These are phyloP conservation scores for Lerema accius DNA, from an alignment of 1,140 invertebrate species.

Conservation along the genomic window DNA sequence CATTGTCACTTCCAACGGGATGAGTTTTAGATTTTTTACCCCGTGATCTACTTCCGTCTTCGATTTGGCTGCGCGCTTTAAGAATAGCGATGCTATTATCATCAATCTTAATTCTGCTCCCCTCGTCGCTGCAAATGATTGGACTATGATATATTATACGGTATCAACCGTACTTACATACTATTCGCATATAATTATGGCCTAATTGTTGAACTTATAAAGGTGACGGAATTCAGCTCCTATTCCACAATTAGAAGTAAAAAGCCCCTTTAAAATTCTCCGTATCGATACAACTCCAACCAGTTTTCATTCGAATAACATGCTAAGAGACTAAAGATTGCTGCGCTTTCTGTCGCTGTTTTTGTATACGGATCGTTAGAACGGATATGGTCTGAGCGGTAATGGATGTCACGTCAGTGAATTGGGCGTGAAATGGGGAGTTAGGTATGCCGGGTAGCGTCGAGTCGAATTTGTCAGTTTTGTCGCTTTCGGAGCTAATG, in stretches of 20 bases:
- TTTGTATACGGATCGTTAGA: constrained; percentile 15
- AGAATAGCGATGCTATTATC: constrained; percentile 36
- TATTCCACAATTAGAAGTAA: background rate
- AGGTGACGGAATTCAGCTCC: no score
- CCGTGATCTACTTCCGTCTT: constrained; percentile 25
- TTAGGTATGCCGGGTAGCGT: constrained; percentile 39
- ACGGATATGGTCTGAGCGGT: constrained; percentile 13
- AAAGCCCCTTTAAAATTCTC: constrained; percentile 48
- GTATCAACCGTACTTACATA: constrained; percentile 7
- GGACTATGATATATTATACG: constrained; percentile 32
- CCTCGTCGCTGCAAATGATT: constrained; percentile 32
- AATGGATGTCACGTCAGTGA: constrained; percentile 29
- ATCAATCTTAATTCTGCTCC: constrained; percentile 42
- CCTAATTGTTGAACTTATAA: no score
- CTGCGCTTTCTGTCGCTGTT: constrained; percentile 38
- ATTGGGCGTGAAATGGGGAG: constrained; percentile 11
- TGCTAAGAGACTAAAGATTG: constrained; percentile 30
- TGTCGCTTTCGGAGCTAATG: constrained; percentile 63
- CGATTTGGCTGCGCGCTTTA: constrained; percentile 30
- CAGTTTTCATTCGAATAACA: constrained; percentile 41
- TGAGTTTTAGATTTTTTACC: constrained; percentile 30
- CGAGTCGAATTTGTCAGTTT: constrained; percentile 67
- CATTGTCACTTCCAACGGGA: constrained; percentile 25
- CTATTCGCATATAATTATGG: constrained; percentile 28
- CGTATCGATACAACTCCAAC: constrained; percentile 37